These are phyloP conservation scores for Argyresthia albistria DNA, from an alignment of 2,888 invertebrate species.

Conservation along the genomic window DNA sequence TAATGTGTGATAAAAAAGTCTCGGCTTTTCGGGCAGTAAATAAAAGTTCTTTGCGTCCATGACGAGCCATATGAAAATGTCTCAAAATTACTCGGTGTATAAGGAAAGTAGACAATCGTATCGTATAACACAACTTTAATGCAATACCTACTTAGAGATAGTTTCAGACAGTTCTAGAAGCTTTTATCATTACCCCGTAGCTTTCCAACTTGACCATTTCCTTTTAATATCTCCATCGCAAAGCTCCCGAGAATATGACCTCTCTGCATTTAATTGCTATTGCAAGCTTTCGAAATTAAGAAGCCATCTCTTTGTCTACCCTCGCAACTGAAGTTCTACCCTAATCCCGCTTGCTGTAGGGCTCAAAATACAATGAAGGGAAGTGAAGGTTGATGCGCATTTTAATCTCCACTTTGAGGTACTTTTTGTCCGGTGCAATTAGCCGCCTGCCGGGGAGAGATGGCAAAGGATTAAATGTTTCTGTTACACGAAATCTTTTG, in stretches of 20 bases:
- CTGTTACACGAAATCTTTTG: slow-evolving; percentile 34
- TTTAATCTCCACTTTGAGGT: slow-evolving; percentile 49
- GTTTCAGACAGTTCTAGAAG: too few relatives aligned
- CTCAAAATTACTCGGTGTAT: too few relatives aligned
- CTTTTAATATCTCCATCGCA: neutral
- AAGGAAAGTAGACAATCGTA: too few relatives aligned
- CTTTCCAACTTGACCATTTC: neutral
- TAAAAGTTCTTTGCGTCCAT: too few relatives aligned
- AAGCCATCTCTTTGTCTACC: slow-evolving; percentile 18
- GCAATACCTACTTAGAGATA: too few relatives aligned
- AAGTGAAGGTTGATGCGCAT: slow-evolving; percentile 23
- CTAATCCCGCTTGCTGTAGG: slow-evolving; percentile 12
- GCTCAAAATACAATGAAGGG: slow-evolving; percentile 15
- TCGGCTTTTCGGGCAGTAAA: too few relatives aligned
- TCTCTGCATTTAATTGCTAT: slow-evolving; percentile 40
- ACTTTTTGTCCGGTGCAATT: slow-evolving; percentile 50
- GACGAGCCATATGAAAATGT: too few relatives aligned
- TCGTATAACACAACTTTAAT: too few relatives aligned
- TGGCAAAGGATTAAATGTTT: slow-evolving; percentile 55
- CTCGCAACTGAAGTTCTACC: slow-evolving; percentile 16
- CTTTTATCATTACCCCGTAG: too few relatives aligned
- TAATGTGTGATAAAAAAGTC: too few relatives aligned
- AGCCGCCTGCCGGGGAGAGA: slow-evolving; percentile 36
- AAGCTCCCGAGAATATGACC: slow-evolving; percentile 33
- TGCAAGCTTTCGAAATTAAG: slow-evolving; percentile 29